phyloP scores from a whole-genome alignment of 2,113 vertebrate species.

The Equus przewalskii region DNA sequence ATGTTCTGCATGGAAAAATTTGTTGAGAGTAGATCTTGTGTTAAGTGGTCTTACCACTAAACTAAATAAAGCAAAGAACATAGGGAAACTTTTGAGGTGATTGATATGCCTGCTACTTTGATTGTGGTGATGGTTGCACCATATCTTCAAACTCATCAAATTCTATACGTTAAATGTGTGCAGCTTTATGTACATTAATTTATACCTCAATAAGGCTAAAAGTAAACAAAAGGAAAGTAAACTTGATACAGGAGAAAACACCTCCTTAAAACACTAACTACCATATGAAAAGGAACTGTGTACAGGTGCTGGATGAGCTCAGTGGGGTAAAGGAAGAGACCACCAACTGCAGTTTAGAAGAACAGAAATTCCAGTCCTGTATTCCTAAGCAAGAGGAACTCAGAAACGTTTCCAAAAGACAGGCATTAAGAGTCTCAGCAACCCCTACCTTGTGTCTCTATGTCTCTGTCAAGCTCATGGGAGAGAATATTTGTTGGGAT shows the following conservation, averaged over 20 bases:
- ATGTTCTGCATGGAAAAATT: too few species aligned
- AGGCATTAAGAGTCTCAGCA: neutral
- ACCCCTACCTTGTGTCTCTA: neutral
- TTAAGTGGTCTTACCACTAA: too few species aligned
- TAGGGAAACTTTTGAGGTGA: too few species aligned
- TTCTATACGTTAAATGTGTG: neutral
- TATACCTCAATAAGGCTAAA: neutral
- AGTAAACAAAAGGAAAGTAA: neutral
- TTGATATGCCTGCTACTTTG: too few species aligned
- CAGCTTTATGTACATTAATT: neutral
- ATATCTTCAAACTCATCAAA: neutral
- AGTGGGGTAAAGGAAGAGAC: neutral
- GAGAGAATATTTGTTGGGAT: neutral
- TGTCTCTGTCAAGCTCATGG: neutral
- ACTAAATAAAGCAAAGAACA: too few species aligned
- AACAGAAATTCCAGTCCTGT: neutral
- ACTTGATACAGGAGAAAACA: neutral
- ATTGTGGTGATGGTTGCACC: too few species aligned
- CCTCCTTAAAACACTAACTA: neutral
- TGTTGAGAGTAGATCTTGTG: too few species aligned
- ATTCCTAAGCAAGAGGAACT: neutral
- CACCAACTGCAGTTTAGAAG: neutral
- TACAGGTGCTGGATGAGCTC: neutral
- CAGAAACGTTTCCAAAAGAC: neutral
- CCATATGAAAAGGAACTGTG: neutral